Evolutionary conservation across 1,140 invertebrate genomes (phyloP), one percentile per base, ranked within the genome.

Genomic region (Trissolcus basalis): DNA sequence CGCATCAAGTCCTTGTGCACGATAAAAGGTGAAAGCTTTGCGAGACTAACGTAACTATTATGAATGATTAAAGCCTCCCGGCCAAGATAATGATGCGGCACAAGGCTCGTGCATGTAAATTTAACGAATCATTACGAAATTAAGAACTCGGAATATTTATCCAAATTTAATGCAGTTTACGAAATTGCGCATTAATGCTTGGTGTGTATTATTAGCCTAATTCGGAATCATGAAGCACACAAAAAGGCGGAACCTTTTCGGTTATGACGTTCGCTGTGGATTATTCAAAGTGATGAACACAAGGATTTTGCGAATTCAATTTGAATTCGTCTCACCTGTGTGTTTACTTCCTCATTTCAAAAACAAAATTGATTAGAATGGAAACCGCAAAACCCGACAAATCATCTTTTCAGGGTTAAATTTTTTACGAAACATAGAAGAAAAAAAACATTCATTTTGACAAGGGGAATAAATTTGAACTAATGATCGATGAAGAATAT

Each of bases 11-110:
- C 49, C 45, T 67, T 61, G 61, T 41, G 68, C 68, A 68, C 75
- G n/a, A n/a, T 68, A 70, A 70, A 72, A 75, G 75, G 78, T 78
- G 68, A 80, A 78, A 73, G 78, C 65, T 58, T 68, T 53, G 69
- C 54, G 54, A 27, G 19, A 69, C 59, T 54, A 72, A 72, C 63
- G 63, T 59, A 63, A 68, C 68, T 71, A 77, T 72, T 72, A 64
- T 56, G 59, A 72, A 65, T 60, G 67, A 77, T 74, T 75, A 64
- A 70, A 61, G 67, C 45, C 39, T 35, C n/a, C 33, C 39, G 60
- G 19, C 19, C 7, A 55, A 75, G 60, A 70, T 73, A 63, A 73
- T 70, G 48, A 33, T 49, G 36, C 43, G 32, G 1, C 36, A 11
- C 36, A 8, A 39, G 1, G 32, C 53, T 51, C 39, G 45, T 48